Evolutionary conservation across 2,113 vertebrate species (phyloP).

Genomic region (Heterocephalus glaber): DNA sequence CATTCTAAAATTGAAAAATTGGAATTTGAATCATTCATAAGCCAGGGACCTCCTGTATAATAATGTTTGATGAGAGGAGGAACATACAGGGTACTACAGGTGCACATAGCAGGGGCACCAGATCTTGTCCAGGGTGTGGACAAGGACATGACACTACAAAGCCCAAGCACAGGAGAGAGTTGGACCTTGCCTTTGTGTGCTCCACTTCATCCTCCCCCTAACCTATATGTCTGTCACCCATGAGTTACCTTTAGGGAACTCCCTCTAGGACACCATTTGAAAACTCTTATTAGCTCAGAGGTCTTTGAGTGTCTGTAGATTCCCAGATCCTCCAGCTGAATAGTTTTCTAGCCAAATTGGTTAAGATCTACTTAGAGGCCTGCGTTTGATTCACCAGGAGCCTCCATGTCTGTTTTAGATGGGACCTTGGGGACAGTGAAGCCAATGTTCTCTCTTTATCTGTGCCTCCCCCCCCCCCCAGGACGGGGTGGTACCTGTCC

Average conservation of each 20-base stretch:
- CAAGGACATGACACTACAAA: not conserved
- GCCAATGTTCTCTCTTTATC: not conserved
- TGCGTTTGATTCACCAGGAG: not conserved
- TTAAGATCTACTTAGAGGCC: not conserved
- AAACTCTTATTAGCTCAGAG: not conserved
- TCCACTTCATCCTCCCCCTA: not conserved
- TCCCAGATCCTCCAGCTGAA: not conserved
- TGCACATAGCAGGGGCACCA: not conserved
- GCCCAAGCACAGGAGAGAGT: too few species aligned
- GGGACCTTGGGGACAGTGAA: not conserved
- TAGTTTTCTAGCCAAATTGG: not conserved
- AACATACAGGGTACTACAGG: not conserved
- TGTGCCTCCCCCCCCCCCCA: not conserved
- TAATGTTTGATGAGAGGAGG: not conserved
- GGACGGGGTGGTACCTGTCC: slow-evolving; percentile 60
- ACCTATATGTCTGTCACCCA: not conserved
- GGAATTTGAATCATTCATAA: not conserved
- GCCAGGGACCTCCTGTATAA: not conserved
- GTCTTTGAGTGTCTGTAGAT: not conserved
- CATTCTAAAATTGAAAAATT: not conserved
- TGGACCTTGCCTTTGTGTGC: not conserved
- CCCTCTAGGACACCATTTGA: not conserved
- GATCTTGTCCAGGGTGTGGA: not conserved
- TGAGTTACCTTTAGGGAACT: not conserved
- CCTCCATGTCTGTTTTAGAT: not conserved